Evolutionary conservation across 2,797 vertebrate species (phyloP), one percentile per base, ranked within the genome.

Genomic region (Eupleurogrammus muticus): DNA sequence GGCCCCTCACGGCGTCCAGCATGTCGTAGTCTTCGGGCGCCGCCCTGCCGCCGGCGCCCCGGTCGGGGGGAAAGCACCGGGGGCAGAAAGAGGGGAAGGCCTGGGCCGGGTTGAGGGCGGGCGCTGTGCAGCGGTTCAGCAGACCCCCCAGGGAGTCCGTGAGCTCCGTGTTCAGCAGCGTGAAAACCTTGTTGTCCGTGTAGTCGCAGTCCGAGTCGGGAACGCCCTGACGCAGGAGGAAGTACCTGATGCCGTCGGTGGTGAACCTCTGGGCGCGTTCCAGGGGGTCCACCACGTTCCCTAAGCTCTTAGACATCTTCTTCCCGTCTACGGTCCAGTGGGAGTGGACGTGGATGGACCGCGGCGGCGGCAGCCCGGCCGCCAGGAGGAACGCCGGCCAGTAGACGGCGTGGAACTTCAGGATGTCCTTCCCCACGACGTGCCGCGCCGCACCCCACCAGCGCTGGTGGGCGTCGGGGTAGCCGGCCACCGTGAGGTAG

Each of bases 221-320:
- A 23, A 98, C 96, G 0, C 98, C 98, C 82, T 97, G 97, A 35
- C 96, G 93, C 17, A 99, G 93, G 13, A 99, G 95, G 34, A 98
- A 99, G 82, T 99, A 99, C 62, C 98, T 95, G 53, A 99, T 87
- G 0, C 98, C 97, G 0, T 99, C 97, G 23, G 93, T 90, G 0
- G 96, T 95, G 66, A 96, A 97, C 51, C 55, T 90, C 9, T 70
- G 82, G 0, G 95, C 72, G 19, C 94, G 93, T 19, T 93, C 82
- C 0, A 76, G 11, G 4, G 98, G 97, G 62, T 98, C 95, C 2
- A 98, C 88, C 59, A 98, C 95, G 0, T 99, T 99, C 8, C 96
- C 96, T 67, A 97, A 67, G 87, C 97, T 99, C 83, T 99, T 99
- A 17, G 98, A 99, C 98, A 99, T 99, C 91, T 99, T 99, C 83